Evolutionary conservation across 2,113 vertebrate species (phyloP).

Genomic region (Galbula dea): DNA sequence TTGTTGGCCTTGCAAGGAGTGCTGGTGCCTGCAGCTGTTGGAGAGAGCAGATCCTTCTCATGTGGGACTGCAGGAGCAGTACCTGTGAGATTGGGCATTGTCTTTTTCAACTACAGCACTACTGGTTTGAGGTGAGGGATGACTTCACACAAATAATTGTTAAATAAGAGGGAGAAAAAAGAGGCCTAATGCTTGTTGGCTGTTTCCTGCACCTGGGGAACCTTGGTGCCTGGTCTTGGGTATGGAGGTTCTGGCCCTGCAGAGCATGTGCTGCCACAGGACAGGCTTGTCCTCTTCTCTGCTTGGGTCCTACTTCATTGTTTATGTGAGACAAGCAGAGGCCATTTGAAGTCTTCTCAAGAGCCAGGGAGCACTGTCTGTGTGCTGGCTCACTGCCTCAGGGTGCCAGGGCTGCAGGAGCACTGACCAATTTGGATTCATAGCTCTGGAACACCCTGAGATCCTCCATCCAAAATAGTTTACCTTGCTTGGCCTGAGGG

Average conservation of each 20-base stretch:
- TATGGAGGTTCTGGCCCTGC: neutral
- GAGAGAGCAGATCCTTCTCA: neutral
- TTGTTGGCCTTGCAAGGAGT: neutral
- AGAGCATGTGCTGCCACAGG: neutral
- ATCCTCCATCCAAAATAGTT: neutral
- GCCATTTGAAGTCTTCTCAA: neutral
- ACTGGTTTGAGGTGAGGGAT: neutral
- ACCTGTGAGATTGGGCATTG: neutral
- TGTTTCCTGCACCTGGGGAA: neutral
- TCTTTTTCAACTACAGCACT: neutral
- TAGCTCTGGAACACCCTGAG: neutral
- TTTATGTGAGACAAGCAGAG: neutral
- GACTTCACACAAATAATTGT: neutral
- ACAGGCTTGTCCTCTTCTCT: neutral
- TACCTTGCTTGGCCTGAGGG: no score
- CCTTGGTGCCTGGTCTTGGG: no score
- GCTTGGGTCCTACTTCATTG: neutral
- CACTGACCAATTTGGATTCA: rapidly evolving
- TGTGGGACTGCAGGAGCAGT: neutral
- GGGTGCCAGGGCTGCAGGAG: no score
- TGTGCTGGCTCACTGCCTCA: neutral
- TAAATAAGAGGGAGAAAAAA: neutral
- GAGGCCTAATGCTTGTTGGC: neutral
- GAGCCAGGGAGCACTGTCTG: neutral
- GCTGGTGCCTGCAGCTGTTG: neutral